Conservation (phyloP, 2,113 vertebrate genomes). For the Nothobranchius kuhntae region DNA sequence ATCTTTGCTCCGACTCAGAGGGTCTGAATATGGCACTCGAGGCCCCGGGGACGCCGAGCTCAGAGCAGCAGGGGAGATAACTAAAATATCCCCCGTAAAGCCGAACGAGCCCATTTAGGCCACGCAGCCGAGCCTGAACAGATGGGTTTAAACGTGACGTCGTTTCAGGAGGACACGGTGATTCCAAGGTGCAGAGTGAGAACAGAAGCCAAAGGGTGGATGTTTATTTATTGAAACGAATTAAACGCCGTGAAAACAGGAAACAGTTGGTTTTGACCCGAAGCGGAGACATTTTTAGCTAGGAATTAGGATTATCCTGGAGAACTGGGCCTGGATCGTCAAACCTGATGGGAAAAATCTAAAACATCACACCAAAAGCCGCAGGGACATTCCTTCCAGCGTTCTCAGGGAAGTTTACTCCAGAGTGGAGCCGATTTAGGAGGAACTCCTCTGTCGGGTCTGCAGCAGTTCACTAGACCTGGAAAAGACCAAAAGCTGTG, state of each 20-base stretch:
- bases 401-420: too few relatives aligned
- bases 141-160: constrained; percentile 45
- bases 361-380: too few relatives aligned
- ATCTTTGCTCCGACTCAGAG: constrained; percentile 7
- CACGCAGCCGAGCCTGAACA: constrained; percentile 24
- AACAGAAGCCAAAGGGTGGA: background rate
- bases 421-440: too few relatives aligned
- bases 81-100: constrained; percentile 41
- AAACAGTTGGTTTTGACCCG: too few relatives aligned
- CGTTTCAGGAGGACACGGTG: constrained; percentile 19
- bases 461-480: too few relatives aligned
- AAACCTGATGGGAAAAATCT: too few relatives aligned
- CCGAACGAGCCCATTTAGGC: constrained; percentile 49
- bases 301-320: too few relatives aligned
- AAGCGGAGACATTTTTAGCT: too few relatives aligned
- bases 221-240: background rate
- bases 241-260: background rate
- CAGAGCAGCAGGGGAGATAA: constrained; percentile 43
- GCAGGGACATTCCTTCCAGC: too few relatives aligned
- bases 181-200: constrained; percentile 25
- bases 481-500: too few relatives aligned
- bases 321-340: too few relatives aligned
- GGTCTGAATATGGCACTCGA: constrained; percentile 9
- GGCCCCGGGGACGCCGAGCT: constrained; percentile 31
- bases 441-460: too few relatives aligned